These are phyloP conservation scores for Leucoraja erinaceus DNA, from an alignment of 2,113 vertebrate species.

Conservation along the genomic window DNA sequence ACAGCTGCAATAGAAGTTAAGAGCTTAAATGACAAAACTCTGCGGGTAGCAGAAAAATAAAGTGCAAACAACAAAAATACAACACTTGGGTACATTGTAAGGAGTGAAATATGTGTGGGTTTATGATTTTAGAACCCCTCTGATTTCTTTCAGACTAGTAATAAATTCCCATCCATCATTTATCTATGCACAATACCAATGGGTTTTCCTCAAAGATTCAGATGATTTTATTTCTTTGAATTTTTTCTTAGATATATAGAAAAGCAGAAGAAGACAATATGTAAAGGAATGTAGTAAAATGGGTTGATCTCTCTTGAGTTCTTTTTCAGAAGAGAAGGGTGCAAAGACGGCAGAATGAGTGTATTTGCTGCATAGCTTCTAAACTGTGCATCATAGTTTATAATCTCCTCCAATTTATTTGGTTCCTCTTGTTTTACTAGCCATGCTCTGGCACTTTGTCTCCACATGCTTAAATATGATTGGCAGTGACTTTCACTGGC, in stretches of 20 bases:
- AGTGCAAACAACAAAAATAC: conserved; percentile 10
- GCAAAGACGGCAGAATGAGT: background rate
- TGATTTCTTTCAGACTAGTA: background rate
- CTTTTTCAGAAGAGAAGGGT: background rate
- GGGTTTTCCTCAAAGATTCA: background rate
- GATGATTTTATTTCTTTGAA: background rate
- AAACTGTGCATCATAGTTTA: background rate
- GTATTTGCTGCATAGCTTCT: background rate
- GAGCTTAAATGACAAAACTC: conserved; percentile 22
- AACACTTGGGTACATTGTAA: background rate
- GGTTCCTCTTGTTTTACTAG: background rate
- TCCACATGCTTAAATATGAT: background rate
- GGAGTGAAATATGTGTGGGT: background rate
- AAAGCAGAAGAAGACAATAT: background rate
- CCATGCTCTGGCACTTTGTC: background rate
- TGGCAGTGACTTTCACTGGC: background rate
- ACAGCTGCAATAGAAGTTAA: conserved; percentile 20
- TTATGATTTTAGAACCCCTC: background rate
- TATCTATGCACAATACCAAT: background rate
- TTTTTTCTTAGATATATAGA: background rate
- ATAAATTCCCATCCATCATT: background rate
- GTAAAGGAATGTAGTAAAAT: background rate
- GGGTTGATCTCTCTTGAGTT: background rate
- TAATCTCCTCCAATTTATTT: background rate
- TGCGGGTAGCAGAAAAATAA: background rate